These are phyloP conservation scores for Cottus gobio DNA, from an alignment of 2,113 vertebrate species.

Conservation along the genomic window DNA sequence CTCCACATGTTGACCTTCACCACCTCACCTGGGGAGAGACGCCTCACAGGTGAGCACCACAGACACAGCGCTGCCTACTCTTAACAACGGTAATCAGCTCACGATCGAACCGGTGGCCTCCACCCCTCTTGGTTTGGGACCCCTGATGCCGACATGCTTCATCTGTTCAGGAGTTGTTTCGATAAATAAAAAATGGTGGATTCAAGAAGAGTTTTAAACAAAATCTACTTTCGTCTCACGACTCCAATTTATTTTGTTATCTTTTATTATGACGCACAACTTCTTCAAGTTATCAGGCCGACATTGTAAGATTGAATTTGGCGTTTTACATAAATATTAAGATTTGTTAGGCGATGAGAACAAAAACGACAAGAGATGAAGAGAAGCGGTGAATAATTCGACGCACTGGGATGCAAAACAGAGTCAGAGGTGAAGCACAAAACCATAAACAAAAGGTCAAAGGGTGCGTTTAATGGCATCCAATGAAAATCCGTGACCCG, in stretches of 20 bases:
- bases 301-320: not conserved
- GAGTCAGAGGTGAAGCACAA: not conserved
- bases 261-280: not conserved
- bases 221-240: not conserved
- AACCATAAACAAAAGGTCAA: not conserved
- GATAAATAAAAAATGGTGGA: not conserved
- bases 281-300: no score
- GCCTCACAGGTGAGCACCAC: not conserved
- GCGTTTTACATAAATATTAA: not conserved
- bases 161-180: no score
- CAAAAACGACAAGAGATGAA: not conserved
- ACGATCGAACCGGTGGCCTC: no score
- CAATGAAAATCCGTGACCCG: conserved; percentile 25
- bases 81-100: no score
- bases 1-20: conserved; percentile 97
- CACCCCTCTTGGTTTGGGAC: no score
- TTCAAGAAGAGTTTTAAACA: not conserved
- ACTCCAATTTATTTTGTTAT: not conserved
- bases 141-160: no score
- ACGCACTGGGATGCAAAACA: not conserved
- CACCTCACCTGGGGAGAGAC: conserved; percentile 88
- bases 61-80: not conserved
- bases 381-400: not conserved
- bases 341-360: not conserved
- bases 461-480: conserved; percentile 6